Percentiles rank a stretch among this genome's conserved stretches.
These are phyloP conservation scores for Terrapene triunguis DNA, from an alignment of 2,113 vertebrate species.

Conservation along the genomic window DNA sequence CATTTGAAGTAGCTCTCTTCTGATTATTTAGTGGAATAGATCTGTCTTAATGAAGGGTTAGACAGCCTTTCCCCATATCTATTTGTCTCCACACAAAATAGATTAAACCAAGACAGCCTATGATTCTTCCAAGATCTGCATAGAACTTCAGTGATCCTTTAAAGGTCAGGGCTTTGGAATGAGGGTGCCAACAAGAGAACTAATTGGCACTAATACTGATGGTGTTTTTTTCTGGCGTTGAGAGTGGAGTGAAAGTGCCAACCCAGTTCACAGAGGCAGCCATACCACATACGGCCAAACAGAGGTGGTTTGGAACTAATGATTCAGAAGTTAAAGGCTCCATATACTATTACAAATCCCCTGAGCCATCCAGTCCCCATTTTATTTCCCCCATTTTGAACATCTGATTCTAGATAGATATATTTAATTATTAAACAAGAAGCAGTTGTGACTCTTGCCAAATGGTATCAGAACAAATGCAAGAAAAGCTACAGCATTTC, in stretches of 20 bases:
- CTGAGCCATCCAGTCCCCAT: neutral
- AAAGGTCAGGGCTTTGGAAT: neutral
- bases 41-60: neutral
- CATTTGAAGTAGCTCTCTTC: neutral
- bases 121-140: neutral
- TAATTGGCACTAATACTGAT: neutral
- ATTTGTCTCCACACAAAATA: neutral
- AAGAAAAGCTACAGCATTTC: slow-evolving; percentile 59
- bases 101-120: neutral
- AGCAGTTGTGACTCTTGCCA: slow-evolving; percentile 4
- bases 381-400: neutral
- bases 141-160: neutral
- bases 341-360: neutral
- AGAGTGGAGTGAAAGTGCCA: slow-evolving; percentile 14
- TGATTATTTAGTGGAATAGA: neutral
- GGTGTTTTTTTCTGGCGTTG: neutral
- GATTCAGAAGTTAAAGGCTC: slow-evolving; percentile 6
- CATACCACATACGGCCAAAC: neutral
- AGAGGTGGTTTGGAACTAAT: neutral
- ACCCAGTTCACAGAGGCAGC: neutral
- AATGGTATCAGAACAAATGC: slow-evolving; percentile 57
- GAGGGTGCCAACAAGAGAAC: neutral
- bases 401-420: neutral
- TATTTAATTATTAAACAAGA: slow-evolving; percentile 39
- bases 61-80: neutral